These are phyloP conservation scores for Tiaroga cobitis DNA, from an alignment of 2,797 vertebrate species.

Conservation along the genomic window DNA sequence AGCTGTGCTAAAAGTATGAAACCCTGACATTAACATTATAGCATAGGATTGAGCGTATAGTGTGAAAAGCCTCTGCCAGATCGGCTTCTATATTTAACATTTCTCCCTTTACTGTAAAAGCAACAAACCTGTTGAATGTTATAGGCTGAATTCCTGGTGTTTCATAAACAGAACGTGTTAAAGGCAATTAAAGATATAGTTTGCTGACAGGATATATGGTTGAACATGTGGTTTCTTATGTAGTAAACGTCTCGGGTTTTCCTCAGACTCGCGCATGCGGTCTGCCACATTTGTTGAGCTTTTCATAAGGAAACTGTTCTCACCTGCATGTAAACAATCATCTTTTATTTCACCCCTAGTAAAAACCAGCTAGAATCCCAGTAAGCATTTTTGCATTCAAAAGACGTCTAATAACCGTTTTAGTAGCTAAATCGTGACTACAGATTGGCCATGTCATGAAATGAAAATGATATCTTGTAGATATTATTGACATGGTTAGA, in stretches of 20 bases:
- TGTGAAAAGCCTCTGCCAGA: slow-evolving; percentile 14
- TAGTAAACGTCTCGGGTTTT: slow-evolving; percentile 6
- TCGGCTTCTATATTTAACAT: slow-evolving; percentile 30
- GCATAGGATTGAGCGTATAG: background rate
- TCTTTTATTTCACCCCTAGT: background rate
- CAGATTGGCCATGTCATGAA: too few relatives aligned
- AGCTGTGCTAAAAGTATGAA: background rate
- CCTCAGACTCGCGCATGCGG: slow-evolving; percentile 67
- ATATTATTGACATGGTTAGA: too few relatives aligned
- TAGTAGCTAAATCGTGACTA: too few relatives aligned
- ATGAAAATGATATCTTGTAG: too few relatives aligned
- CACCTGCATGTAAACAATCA: background rate
- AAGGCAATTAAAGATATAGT: background rate
- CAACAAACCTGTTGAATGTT: background rate
- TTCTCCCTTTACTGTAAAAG: background rate
- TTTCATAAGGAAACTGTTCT: background rate
- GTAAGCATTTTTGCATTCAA: too few relatives aligned
- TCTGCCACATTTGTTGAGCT: slow-evolving; percentile 47
- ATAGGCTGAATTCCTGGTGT: background rate
- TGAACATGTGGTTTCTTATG: slow-evolving; percentile 48
- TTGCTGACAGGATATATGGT: slow-evolving; percentile 56
- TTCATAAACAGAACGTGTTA: background rate
- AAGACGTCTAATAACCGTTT: too few relatives aligned
- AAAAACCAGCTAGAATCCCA: too few relatives aligned
- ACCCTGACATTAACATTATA: background rate